A percentile compares a stretch with the other conserved stretches of the same genome.
phyloP scores from a whole-genome alignment of 2,797 vertebrate species.

The Sebastiscus tertius region DNA sequence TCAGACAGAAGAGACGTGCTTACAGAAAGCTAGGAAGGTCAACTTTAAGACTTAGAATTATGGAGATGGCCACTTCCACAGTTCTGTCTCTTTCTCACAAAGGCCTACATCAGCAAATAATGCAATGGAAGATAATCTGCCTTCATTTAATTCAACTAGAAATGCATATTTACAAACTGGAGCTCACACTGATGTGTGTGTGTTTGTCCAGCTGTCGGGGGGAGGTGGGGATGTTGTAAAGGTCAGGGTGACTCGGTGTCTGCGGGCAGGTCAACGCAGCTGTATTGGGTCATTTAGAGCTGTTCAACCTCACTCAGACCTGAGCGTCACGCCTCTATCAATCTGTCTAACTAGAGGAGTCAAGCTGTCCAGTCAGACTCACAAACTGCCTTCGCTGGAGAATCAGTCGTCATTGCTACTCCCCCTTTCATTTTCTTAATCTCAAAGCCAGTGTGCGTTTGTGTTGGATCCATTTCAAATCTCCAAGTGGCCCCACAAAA shows the following conservation, averaged over 20 bases:
- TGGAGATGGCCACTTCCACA: background rate
- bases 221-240: slow-evolving; percentile 21
- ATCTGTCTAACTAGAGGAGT: background rate
- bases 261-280: slow-evolving; percentile 55
- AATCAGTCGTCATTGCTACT: background rate
- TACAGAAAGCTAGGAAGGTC: background rate
- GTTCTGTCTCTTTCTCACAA: background rate
- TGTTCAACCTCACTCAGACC: slow-evolving; percentile 29
- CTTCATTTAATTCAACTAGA: background rate
- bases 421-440: slow-evolving; percentile 1
- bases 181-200: background rate
- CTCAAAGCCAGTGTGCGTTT: background rate
- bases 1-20: background rate
- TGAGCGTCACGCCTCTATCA: background rate
- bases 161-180: slow-evolving; percentile 6
- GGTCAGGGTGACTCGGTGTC: slow-evolving; percentile 61
- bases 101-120: background rate
- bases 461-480: background rate
- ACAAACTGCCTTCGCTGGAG: background rate
- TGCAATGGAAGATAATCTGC: background rate
- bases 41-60: background rate
- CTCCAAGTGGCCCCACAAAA: background rate
- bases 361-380: background rate
- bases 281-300: slow-evolving; percentile 51
- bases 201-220: background rate